phyloP scores from a whole-genome alignment of 2,797 vertebrate species.

The Rhinogobio ventralis region DNA sequence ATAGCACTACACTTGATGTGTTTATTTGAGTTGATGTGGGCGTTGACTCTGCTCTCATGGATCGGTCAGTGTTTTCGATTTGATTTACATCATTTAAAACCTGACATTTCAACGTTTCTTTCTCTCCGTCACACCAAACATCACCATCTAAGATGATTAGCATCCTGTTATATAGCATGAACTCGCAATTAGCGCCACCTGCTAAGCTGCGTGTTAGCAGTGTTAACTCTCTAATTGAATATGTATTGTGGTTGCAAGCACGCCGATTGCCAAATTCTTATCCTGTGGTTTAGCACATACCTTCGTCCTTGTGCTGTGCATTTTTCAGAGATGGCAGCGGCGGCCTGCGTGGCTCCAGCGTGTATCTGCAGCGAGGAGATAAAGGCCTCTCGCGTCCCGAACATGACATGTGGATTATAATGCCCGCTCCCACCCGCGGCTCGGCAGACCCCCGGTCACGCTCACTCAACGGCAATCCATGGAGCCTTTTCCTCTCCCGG shows the following conservation, averaged over 20 bases:
- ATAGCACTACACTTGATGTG: too few species aligned
- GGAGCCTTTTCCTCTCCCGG: constrained; percentile 14
- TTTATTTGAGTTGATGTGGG: too few species aligned
- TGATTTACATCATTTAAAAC: too few species aligned
- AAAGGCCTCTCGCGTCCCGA: constrained; percentile 19
- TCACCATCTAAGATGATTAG: neutral
- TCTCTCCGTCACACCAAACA: neutral
- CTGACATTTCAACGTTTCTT: too few species aligned
- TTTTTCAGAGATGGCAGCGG: neutral
- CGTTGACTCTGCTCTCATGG: too few species aligned
- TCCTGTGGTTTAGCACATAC: constrained; percentile 22
- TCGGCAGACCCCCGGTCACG: constrained; percentile 21
- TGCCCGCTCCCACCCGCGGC: constrained; percentile 23
- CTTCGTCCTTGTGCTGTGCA: neutral
- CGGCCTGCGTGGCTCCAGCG: neutral
- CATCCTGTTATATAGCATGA: neutral
- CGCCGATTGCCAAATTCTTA: neutral
- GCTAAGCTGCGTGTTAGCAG: neutral
- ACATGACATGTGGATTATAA: constrained; percentile 40
- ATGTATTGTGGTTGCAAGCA: neutral
- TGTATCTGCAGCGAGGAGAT: constrained; percentile 38
- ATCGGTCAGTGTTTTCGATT: too few species aligned
- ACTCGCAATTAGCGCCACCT: neutral
- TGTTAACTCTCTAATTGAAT: constrained; percentile 20
- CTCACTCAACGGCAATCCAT: constrained; percentile 16